These are phyloP conservation scores for Chrysopilus asiliformis DNA, from an alignment of 2,888 invertebrate genomes.

Conservation along the genomic window DNA sequence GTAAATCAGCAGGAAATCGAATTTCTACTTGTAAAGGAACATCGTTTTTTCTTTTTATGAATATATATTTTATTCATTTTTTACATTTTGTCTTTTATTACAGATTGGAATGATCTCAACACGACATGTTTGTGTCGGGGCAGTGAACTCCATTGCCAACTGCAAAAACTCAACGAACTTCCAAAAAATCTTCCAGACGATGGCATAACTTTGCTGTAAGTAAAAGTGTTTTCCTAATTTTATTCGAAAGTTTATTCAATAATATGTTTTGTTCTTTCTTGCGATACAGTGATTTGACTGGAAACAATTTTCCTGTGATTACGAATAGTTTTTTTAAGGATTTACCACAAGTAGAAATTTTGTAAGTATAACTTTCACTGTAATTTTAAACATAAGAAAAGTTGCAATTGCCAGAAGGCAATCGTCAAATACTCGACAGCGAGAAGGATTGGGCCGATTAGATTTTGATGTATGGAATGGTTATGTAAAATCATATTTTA, in stretches of 20 bases:
- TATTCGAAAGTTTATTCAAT: too few relatives aligned
- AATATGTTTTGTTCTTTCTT: slow-evolving; percentile 6
- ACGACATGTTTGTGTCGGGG: slow-evolving; percentile 35
- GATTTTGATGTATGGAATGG: too few relatives aligned
- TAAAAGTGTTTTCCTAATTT: slow-evolving; percentile 10
- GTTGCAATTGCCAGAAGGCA: too few relatives aligned
- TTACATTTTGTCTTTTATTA: not conserved
- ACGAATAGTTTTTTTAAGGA: slow-evolving; percentile 25
- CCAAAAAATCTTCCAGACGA: slow-evolving; percentile 30
- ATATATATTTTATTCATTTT: slow-evolving; percentile 1
- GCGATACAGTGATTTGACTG: slow-evolving; percentile 36
- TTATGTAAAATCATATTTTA: too few relatives aligned
- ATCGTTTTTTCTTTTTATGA: too few relatives aligned
- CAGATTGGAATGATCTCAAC: slow-evolving; percentile 27
- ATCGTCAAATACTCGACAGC: too few relatives aligned
- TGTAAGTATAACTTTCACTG: slow-evolving; percentile 33
- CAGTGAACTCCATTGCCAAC: slow-evolving; percentile 34
- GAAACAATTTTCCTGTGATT: slow-evolving; percentile 33
- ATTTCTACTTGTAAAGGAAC: too few relatives aligned
- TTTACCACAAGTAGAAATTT: slow-evolving; percentile 29
- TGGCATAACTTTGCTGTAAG: slow-evolving; percentile 35
- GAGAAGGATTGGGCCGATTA: too few relatives aligned
- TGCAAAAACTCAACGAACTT: slow-evolving; percentile 29
- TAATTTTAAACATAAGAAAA: not conserved
- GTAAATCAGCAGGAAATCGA: too few relatives aligned